Evolutionary conservation across 1,140 invertebrate species (phyloP), one percentile per base, ranked within the genome.

Genomic region (Bursaphelenchus mucronatus): DNA sequence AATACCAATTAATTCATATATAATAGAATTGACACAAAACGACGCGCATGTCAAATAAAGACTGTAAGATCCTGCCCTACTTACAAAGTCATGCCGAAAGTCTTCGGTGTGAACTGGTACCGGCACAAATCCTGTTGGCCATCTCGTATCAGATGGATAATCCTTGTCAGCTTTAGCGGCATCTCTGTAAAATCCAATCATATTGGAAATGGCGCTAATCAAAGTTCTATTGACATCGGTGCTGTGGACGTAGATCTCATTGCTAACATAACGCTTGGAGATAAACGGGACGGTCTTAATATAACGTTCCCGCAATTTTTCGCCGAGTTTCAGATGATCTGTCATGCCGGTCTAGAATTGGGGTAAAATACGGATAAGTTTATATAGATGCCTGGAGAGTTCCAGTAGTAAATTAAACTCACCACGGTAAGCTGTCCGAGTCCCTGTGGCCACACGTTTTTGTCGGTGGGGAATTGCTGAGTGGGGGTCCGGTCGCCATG

Each of bases 271-370:
- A 41, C 66, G 66, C 10, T 19, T 6, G 41, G 47, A 63, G 8
- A 70, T 47, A 40, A 70, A 64, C 13, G 54, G 40, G 7, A 72
- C 19, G 11, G 62, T 11, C 9, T 70, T 40, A 40, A 70, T 46
- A 51, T 72, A 72, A 47, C 53, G 51, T 49, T 43, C 15, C n/a
- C 52, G 49, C 8, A 72, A 47, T 52, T 72, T 73, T 13, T 51
- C 10, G 7, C 70, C 70, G 19, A 72, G 50, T 13, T 40, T 46
- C 8, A 72, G 41, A 41, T 72, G 70, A 57, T 72, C 63, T 10
- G n/a, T 8, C 69, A 72, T 72, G 17, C 70, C 70, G 55, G 40
- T 46, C 68, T 69, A 40, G 15, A 68, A 56, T 13, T 13, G 7
- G 15, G 46, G 45, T 7, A 15, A 47, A 13, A 41, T 15, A 17